phyloP scores from a whole-genome alignment of 2,797 vertebrate species.

The Acipenser ruthenus region DNA sequence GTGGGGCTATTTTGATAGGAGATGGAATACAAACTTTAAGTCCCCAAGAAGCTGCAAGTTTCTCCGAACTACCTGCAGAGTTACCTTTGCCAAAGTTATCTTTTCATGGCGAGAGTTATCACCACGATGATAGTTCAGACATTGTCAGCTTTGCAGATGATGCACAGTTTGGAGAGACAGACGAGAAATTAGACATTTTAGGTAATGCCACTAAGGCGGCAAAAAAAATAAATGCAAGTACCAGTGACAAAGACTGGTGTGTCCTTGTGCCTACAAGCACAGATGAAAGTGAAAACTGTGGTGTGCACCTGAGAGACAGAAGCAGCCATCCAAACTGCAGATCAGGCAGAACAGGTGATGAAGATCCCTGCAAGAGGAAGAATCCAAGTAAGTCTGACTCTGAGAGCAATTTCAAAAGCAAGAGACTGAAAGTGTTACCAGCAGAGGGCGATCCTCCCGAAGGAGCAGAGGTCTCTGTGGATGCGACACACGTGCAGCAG shows the following conservation, averaged over 20 bases:
- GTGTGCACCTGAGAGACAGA: neutral
- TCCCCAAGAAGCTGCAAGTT: slow-evolving; percentile 4
- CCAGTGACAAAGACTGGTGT: neutral
- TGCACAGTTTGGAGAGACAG: neutral
- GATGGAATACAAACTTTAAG: slow-evolving; percentile 6
- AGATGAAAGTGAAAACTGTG: neutral
- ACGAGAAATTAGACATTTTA: neutral
- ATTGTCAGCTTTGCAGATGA: neutral
- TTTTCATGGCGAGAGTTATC: slow-evolving; percentile 13
- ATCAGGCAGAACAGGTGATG: neutral
- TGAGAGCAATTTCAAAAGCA: slow-evolving; percentile 12
- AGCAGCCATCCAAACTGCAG: neutral
- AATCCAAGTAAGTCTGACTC: slow-evolving; percentile 3
- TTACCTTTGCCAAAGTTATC: slow-evolving; percentile 12
- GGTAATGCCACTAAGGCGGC: neutral
- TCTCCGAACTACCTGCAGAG: neutral
- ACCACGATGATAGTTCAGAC: neutral
- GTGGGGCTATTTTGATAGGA: neutral
- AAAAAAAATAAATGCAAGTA: neutral
- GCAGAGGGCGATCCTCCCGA: neutral
- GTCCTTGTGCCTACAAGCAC: slow-evolving; percentile 18
- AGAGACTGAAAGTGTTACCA: slow-evolving; percentile 19
- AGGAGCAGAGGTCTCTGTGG: neutral
- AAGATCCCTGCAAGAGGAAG: slow-evolving; percentile 38
- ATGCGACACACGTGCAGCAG: slow-evolving; percentile 34